These are phyloP conservation scores for Polylopha cassiicola DNA, from an alignment of 2,888 invertebrate genomes.

Conservation along the genomic window DNA sequence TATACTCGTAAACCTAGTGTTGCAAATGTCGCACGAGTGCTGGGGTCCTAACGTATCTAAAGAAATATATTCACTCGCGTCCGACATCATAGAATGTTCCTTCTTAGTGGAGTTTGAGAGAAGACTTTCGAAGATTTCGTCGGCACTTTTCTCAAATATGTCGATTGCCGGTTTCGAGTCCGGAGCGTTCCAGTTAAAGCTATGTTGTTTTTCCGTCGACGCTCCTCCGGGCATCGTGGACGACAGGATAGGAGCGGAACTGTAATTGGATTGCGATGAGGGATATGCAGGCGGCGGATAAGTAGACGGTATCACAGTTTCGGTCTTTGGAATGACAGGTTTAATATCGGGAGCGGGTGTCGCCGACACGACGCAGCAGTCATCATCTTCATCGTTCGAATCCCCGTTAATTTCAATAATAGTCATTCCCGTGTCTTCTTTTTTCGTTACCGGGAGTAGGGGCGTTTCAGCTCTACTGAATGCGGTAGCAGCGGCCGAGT, in stretches of 20 bases:
- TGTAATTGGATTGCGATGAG: slow-evolving; percentile 39
- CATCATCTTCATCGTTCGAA: slow-evolving; percentile 69
- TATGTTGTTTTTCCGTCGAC: slow-evolving; percentile 65
- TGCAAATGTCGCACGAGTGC: slow-evolving; percentile 78
- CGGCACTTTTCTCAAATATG: slow-evolving; percentile 65
- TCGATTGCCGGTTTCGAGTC: slow-evolving; percentile 64
- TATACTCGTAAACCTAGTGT: slow-evolving; percentile 76
- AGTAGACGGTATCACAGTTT: slow-evolving; percentile 37
- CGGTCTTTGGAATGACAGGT: slow-evolving; percentile 59
- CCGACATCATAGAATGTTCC: slow-evolving; percentile 51
- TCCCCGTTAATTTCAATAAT: slow-evolving; percentile 71
- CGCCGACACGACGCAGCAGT: slow-evolving; percentile 68
- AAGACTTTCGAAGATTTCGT: slow-evolving; percentile 68
- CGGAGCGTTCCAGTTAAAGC: slow-evolving; percentile 70
- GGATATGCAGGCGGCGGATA: slow-evolving; percentile 46
- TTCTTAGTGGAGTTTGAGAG: slow-evolving; percentile 60
- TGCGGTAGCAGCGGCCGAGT: slow-evolving; percentile 6
- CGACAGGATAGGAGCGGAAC: slow-evolving; percentile 28
- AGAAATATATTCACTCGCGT: slow-evolving; percentile 80
- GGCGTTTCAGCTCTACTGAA: slow-evolving; percentile 29
- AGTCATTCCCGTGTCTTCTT: slow-evolving; percentile 50
- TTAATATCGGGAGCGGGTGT: slow-evolving; percentile 66
- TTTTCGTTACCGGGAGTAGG: slow-evolving; percentile 55
- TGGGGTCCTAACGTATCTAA: slow-evolving; percentile 79
- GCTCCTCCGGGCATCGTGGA: slow-evolving; percentile 38